Percentiles rank a stretch among this genome's conserved stretches.
Evolutionary conservation across 2,888 invertebrate genomes (phyloP).

Genomic region (Merodon equestris): DNA sequence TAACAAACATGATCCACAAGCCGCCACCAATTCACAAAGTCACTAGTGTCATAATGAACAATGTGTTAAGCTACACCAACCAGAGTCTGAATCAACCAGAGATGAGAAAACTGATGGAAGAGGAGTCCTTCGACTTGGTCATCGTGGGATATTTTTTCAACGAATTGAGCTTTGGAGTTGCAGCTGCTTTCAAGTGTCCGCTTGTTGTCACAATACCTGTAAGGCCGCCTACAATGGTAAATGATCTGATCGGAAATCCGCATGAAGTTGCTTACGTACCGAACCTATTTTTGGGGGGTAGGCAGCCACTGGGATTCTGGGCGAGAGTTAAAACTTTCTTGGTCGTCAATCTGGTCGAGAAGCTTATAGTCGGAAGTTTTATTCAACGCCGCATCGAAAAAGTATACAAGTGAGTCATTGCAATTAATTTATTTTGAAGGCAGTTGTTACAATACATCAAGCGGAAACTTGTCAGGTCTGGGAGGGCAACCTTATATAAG

Average conservation of each 20-base stretch:
- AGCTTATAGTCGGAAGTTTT: neutral
- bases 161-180: conserved; percentile 74
- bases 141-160: conserved; percentile 74
- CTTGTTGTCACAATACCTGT: conserved; percentile 72
- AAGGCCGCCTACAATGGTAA: conserved; percentile 69
- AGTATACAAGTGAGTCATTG: conserved; percentile 21
- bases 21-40: conserved; percentile 62
- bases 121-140: conserved; percentile 73
- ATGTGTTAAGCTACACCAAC: conserved; percentile 61
- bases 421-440: neutral
- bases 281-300: conserved; percentile 55
- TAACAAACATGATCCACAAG: conserved; percentile 62
- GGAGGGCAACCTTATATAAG: too few relatives aligned
- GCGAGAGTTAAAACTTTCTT: conserved; percentile 71
- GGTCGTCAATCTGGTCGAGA: neutral
- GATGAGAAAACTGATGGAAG: conserved; percentile 69
- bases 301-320: conserved; percentile 71
- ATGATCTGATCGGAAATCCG: conserved; percentile 74
- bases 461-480: neutral
- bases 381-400: neutral
- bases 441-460: neutral
- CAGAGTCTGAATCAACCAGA: conserved; percentile 65
- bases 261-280: conserved; percentile 73
- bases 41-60: conserved; percentile 38
- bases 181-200: conserved; percentile 74